A percentile compares a stretch with the other conserved stretches of the same genome.
phyloP scores from a whole-genome alignment of 1,140 invertebrate species.

The Pseudomyrmex flavicornis region DNA sequence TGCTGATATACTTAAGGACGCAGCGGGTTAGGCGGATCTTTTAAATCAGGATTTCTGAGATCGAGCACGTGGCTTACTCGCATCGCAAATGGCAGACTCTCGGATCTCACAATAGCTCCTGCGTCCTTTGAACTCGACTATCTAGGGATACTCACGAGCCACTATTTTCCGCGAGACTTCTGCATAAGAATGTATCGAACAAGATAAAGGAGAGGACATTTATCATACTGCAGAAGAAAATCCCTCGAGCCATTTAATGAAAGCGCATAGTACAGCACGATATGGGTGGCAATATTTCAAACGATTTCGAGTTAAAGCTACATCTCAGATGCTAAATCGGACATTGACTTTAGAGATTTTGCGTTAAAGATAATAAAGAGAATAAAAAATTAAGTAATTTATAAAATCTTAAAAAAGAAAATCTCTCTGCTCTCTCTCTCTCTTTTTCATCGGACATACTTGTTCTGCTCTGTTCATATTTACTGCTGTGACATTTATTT shows the following conservation, averaged over 20 bases:
- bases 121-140: slow-evolving; percentile 29
- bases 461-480: too few species aligned
- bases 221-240: slow-evolving; percentile 23
- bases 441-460: too few species aligned
- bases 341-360: neutral
- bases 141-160: slow-evolving; percentile 30
- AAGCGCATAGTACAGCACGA: neutral
- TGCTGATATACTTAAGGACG: slow-evolving; percentile 34
- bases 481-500: too few species aligned
- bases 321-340: slow-evolving; percentile 6
- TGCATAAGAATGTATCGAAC: slow-evolving; percentile 17
- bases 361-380: neutral
- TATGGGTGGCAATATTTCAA: slow-evolving; percentile 9
- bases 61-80: slow-evolving; percentile 45
- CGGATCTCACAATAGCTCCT: slow-evolving; percentile 25
- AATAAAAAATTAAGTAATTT: neutral
- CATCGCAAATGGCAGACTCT: slow-evolving; percentile 39
- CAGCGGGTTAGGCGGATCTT: slow-evolving; percentile 28
- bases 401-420: neutral
- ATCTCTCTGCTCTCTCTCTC: neutral
- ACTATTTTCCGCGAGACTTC: slow-evolving; percentile 16
- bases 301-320: neutral
- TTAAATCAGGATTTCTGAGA: slow-evolving; percentile 55
- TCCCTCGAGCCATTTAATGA: neutral
- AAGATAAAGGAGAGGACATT: slow-evolving; percentile 5